A percentile compares a stretch with the other conserved stretches of the same genome.
These are phyloP conservation scores for Leptopilina boulardi DNA, from an alignment of 1,140 invertebrate genomes.

Conservation along the genomic window DNA sequence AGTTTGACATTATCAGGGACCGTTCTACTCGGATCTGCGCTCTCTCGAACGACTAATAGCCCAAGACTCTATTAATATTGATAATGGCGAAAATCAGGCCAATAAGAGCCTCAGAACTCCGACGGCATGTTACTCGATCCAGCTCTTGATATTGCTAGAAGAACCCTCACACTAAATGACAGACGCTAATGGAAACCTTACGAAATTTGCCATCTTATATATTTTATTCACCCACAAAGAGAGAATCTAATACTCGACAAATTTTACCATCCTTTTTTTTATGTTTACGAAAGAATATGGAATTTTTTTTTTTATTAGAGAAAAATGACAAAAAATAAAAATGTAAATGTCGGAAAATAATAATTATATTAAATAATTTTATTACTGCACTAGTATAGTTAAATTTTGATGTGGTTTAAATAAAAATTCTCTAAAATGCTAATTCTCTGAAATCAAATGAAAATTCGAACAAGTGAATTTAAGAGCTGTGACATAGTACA, in stretches of 20 bases:
- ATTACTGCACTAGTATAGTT: no score
- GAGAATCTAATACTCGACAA: not conserved
- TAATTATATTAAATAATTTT: no score
- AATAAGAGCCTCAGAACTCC: constrained; percentile 57
- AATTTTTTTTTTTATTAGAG: no score
- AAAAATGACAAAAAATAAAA: no score
- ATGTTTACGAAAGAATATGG: no score
- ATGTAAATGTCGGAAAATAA: no score
- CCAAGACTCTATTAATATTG: constrained; percentile 67
- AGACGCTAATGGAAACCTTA: constrained; percentile 25
- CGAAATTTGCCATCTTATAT: constrained; percentile 12
- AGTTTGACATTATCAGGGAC: constrained; percentile 5
- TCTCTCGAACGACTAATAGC: constrained; percentile 60
- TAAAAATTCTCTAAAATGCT: no score
- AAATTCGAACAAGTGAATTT: no score
- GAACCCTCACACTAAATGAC: constrained; percentile 26
- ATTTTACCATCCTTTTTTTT: not conserved
- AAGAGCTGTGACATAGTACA: no score
- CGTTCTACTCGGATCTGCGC: constrained; percentile 33
- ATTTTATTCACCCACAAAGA: constrained; percentile 1
- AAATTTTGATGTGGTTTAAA: no score
- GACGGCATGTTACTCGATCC: constrained; percentile 21
- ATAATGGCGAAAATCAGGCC: constrained; percentile 67
- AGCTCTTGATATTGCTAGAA: constrained; percentile 19
- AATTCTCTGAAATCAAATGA: no score